phyloP scores from a whole-genome alignment of 2,888 invertebrate species.

The Linnaemya tessellans region DNA sequence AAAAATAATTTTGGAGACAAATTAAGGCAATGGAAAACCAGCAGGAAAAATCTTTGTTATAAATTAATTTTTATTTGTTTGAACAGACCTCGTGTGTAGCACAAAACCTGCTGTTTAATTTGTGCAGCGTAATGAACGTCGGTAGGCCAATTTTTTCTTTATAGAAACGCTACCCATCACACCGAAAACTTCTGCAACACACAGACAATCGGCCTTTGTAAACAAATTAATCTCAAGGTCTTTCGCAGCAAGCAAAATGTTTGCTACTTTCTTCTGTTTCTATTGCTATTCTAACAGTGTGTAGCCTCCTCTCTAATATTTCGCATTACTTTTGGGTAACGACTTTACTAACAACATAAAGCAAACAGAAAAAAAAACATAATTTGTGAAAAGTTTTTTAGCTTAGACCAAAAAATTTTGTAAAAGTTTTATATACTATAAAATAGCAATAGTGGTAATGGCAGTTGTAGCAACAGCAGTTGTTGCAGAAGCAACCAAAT shows the following conservation, averaged over 20 bases:
- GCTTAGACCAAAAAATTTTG: slow-evolving; percentile 48
- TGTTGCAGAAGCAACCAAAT: slow-evolving; percentile 16
- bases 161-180: neutral
- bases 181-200: neutral
- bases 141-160: no score
- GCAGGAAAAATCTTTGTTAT: no score
- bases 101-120: no score
- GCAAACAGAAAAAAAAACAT: slow-evolving; percentile 25
- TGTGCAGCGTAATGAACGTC: no score
- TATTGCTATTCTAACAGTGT: slow-evolving; percentile 3
- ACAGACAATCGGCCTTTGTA: neutral
- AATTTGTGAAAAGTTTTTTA: slow-evolving; percentile 60
- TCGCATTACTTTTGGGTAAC: slow-evolving; percentile 35
- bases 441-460: slow-evolving; percentile 20
- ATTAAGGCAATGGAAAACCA: no score
- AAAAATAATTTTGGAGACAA: no score
- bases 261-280: neutral
- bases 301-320: neutral
- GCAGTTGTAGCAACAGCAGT: slow-evolving; percentile 39
- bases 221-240: slow-evolving; percentile 66
- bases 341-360: slow-evolving; percentile 44
- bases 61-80: no score
- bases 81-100: no score
- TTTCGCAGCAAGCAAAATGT: slow-evolving; percentile 20
- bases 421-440: slow-evolving; percentile 8